Percentiles rank a stretch among this genome's conserved stretches.
Evolutionary conservation across 2,888 invertebrate genomes (phyloP).

Genomic region (Ctena decussata): DNA sequence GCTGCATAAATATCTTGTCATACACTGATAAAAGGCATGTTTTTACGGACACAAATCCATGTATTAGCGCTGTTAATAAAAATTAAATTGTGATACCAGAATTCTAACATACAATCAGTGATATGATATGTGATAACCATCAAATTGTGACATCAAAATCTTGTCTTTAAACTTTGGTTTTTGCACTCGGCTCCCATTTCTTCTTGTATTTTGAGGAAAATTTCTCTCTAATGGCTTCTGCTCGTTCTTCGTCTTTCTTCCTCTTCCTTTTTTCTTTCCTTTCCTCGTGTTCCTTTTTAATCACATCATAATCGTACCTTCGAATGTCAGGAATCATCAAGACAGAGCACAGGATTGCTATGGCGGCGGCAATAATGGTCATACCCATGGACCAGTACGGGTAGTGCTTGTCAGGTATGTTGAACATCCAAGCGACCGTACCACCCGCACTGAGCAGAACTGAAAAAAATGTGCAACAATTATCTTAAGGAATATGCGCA

Average conservation of each 20-base stretch:
- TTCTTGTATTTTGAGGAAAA: not conserved
- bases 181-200: not conserved
- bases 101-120: too few relatives aligned
- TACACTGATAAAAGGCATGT: too few relatives aligned
- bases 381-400: constrained; percentile 63
- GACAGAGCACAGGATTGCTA: constrained; percentile 46
- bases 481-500: too few relatives aligned
- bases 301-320: constrained; percentile 51
- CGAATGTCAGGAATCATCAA: constrained; percentile 63
- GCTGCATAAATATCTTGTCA: too few relatives aligned
- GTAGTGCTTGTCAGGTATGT: constrained; percentile 46
- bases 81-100: too few relatives aligned
- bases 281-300: not conserved
- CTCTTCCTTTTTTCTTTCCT: constrained; percentile 16
- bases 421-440: constrained; percentile 29
- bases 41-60: too few relatives aligned
- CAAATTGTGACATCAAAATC: too few relatives aligned
- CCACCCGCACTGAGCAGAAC: constrained; percentile 21
- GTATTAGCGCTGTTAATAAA: too few relatives aligned
- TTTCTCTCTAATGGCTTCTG: not conserved
- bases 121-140: too few relatives aligned
- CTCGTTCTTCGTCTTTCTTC: constrained; percentile 25
- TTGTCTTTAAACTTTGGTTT: not conserved
- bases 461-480: too few relatives aligned
- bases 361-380: constrained; percentile 38